A percentile compares a stretch with the other conserved stretches of the same genome.
Evolutionary conservation across 53 echinoderm and acorn worm genomes (phyloP).

Genomic region (Zoroaster sp.): DNA sequence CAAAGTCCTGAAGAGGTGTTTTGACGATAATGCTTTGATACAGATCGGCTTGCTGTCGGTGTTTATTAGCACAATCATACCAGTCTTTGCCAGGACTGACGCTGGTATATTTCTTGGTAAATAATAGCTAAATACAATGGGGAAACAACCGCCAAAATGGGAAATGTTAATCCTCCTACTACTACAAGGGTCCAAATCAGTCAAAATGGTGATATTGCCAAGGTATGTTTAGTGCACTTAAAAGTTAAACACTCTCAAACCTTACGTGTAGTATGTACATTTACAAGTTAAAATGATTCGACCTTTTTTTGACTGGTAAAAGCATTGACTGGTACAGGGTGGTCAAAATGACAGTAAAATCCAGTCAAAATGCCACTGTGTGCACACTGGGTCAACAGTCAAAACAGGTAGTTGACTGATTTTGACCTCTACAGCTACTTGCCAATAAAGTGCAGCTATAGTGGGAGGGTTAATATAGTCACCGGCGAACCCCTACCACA

Average conservation of each 20-base stretch:
- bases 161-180: neutral
- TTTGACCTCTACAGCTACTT: too few relatives aligned
- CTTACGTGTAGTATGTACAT: too few relatives aligned
- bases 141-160: neutral
- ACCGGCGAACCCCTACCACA: too few relatives aligned
- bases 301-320: too few relatives aligned
- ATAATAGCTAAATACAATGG: neutral
- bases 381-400: too few relatives aligned
- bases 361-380: too few relatives aligned
- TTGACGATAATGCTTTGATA: neutral
- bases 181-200: neutral
- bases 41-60: conserved; percentile 15
- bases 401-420: too few relatives aligned
- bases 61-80: conserved; percentile 2
- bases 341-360: too few relatives aligned
- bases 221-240: neutral
- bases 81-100: conserved; percentile 16
- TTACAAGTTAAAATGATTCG: neutral
- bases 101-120: conserved; percentile 18
- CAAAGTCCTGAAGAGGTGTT: conserved; percentile 2
- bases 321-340: too few relatives aligned
- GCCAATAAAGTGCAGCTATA: too few relatives aligned
- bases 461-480: too few relatives aligned
- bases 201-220: neutral
- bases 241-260: neutral